phyloP scores from a whole-genome alignment of 2,797 vertebrate species.

The Sphenodon punctatus region DNA sequence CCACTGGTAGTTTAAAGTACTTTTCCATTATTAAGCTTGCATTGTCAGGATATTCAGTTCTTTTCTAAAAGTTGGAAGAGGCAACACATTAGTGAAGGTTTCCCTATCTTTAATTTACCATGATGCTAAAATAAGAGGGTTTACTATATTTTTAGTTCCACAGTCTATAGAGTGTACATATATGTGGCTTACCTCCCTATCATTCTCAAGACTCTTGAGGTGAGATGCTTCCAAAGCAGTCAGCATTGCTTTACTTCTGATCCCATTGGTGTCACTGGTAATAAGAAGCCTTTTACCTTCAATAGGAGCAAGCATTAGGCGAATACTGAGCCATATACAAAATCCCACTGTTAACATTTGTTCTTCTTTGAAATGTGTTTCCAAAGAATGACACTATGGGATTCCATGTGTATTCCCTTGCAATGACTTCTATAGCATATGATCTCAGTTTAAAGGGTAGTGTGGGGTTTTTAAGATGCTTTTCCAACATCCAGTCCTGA shows the following conservation, averaged over 20 bases:
- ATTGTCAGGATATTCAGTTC: neutral
- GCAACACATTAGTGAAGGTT: neutral
- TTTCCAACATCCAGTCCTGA: neutral
- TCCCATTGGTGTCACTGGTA: neutral
- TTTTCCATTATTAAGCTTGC: conserved; percentile 32
- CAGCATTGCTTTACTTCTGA: neutral
- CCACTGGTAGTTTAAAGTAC: neutral
- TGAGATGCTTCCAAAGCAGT: neutral
- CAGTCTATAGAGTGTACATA: neutral
- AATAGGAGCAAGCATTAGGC: neutral
- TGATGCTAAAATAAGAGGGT: neutral
- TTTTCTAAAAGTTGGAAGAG: neutral
- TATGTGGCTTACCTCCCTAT: neutral
- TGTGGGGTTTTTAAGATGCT: neutral
- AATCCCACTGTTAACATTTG: neutral
- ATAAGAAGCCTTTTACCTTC: neutral
- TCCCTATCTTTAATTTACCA: neutral
- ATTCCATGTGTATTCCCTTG: neutral
- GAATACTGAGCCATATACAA: neutral
- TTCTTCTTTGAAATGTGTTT: conserved; percentile 18
- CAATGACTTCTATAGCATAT: neutral
- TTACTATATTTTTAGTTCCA: neutral
- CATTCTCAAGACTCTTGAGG: neutral
- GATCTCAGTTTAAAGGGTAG: too few relatives aligned
- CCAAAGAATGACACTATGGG: neutral